phyloP scores from a whole-genome alignment of 2,113 vertebrate genomes.

The Merops nubicus region DNA sequence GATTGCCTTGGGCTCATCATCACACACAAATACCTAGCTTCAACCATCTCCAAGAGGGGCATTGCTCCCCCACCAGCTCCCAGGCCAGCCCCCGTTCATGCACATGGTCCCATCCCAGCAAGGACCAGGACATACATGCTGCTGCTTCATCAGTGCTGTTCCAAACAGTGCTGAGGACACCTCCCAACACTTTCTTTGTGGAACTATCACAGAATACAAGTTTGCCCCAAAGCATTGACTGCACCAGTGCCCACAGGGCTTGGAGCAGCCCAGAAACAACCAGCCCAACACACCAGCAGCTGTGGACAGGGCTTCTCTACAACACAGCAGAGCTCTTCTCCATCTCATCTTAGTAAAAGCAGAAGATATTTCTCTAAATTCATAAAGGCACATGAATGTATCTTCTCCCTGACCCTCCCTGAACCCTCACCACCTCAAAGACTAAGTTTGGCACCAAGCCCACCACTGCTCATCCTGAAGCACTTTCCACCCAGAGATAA shows the following conservation, averaged over 20 bases:
- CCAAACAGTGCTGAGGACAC: neutral
- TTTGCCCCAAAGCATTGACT: neutral
- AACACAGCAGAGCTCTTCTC: neutral
- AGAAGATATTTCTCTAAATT: neutral
- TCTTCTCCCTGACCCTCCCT: neutral
- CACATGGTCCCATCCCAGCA: neutral
- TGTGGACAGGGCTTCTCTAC: too few species aligned
- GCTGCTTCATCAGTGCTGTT: neutral
- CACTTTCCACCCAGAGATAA: neutral
- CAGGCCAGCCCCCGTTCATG: neutral
- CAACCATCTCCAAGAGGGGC: neutral
- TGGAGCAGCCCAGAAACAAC: neutral
- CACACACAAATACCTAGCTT: neutral
- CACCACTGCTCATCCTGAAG: neutral
- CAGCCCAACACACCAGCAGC: neutral
- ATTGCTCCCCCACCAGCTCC: neutral
- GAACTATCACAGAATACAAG: rapidly evolving
- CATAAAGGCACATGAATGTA: too few species aligned
- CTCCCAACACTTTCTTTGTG: rapidly evolving
- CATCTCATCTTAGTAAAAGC: neutral
- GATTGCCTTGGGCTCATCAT: neutral
- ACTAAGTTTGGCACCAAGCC: neutral
- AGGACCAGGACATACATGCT: neutral
- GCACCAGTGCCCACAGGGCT: too few species aligned
- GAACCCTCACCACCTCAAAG: neutral